Conservation (phyloP, 1,140 invertebrate genomes). For the Cydia strobilella region DNA sequence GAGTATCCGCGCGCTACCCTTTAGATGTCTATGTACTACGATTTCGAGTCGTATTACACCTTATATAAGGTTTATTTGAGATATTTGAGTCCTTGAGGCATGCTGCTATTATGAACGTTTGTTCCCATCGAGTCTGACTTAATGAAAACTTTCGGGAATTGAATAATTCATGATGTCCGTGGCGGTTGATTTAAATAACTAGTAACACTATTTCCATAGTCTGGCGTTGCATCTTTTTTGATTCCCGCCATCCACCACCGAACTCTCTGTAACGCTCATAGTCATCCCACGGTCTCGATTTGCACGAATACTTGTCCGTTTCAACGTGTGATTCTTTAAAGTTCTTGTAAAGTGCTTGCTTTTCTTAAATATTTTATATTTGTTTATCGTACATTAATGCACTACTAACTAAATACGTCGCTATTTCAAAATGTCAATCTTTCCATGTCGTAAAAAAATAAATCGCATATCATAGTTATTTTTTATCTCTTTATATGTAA, state of each 20-base stretch:
- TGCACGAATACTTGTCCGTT: too few relatives aligned
- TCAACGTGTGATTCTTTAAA: too few relatives aligned
- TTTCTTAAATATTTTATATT: too few relatives aligned
- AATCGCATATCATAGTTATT: too few relatives aligned
- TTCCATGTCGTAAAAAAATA: too few relatives aligned
- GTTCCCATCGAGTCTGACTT: slow-evolving; percentile 25
- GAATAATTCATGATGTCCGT: slow-evolving; percentile 20
- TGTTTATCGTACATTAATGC: too few relatives aligned
- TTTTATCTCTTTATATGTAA: too few relatives aligned
- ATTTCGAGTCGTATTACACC: neutral
- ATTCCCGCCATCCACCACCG: neutral
- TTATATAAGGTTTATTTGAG: neutral
- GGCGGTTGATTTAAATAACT: slow-evolving; percentile 24
- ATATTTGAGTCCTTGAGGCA: neutral
- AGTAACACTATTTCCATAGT: neutral
- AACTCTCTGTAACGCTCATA: too few relatives aligned
- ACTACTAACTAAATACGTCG: too few relatives aligned
- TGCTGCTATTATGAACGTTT: slow-evolving; percentile 12
- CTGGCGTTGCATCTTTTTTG: neutral
- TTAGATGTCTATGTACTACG: neutral
- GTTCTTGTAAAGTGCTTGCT: too few relatives aligned
- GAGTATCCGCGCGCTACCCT: neutral
- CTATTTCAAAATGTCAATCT: too few relatives aligned
- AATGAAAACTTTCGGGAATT: slow-evolving; percentile 21
- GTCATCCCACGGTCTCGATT: too few relatives aligned